These are phyloP conservation scores for Cryptops parisi DNA, from an alignment of 2,888 invertebrate genomes.

Conservation along the genomic window DNA sequence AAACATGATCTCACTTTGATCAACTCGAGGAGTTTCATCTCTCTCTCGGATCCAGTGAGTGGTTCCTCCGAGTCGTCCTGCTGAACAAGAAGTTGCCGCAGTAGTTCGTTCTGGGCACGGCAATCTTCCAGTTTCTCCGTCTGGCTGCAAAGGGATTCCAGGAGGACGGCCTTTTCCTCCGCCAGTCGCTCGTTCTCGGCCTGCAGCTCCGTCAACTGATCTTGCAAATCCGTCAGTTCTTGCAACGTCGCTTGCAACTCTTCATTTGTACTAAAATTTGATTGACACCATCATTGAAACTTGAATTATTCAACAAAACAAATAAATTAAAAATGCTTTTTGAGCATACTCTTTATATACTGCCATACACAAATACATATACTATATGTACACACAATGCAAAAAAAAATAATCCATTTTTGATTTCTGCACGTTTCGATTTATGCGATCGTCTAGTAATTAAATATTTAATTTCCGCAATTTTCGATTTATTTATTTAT, in stretches of 20 bases:
- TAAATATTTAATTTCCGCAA: too few relatives aligned
- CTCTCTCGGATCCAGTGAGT: slow-evolving; percentile 25
- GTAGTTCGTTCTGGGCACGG: slow-evolving; percentile 63
- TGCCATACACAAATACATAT: too few relatives aligned
- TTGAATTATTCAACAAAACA: slow-evolving; percentile 1
- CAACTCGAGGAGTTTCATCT: slow-evolving; percentile 57
- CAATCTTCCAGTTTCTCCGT: slow-evolving; percentile 82
- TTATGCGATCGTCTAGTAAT: too few relatives aligned
- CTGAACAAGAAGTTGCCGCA: slow-evolving; percentile 51
- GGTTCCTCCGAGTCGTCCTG: slow-evolving; percentile 23
- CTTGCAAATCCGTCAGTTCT: slow-evolving; percentile 76
- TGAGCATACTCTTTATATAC: too few relatives aligned
- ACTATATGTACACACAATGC: too few relatives aligned
- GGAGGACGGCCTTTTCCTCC: slow-evolving; percentile 75
- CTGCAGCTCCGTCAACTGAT: slow-evolving; percentile 70
- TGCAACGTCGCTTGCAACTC: slow-evolving; percentile 87
- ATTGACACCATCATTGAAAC: background rate
- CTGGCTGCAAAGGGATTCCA: slow-evolving; percentile 80
- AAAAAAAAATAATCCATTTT: too few relatives aligned
- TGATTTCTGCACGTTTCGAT: too few relatives aligned
- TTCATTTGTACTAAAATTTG: slow-evolving; percentile 57
- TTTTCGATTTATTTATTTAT: too few relatives aligned
- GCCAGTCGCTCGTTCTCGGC: slow-evolving; percentile 71
- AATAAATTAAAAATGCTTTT: slow-evolving; percentile 3
- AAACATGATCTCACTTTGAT: slow-evolving; percentile 54